Evolutionary conservation across 2,888 invertebrate species (phyloP), one percentile per base, ranked within the genome.

Genomic region (Drosophila leonis): DNA sequence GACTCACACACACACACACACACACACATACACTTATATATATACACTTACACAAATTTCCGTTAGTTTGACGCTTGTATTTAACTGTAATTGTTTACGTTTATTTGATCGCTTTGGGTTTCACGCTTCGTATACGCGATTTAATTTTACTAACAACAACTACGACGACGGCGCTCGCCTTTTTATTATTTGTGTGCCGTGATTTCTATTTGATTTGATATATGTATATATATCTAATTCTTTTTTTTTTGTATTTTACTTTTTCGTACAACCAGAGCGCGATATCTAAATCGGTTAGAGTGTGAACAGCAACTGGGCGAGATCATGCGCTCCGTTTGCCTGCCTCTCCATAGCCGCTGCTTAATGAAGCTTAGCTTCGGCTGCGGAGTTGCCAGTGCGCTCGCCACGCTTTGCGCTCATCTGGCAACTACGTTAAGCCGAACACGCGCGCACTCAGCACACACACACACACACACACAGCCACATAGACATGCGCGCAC

Each of bases 231-330:
- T 37, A 20, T 52, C 15, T 35, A 3, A 29, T 4, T 48, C 4
- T n/a, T n/a, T 29, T n/a, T 18, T 33, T 35, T 51, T 35, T 52
- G n/a, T 24, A 41, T 39, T 39, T 1, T 29, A 2, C 27, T 64
- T 57, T 66, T 57, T 64, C 62, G 75, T 69, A 52, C 66, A 65
- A 56, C 20, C 77, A 52, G 64, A 67, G 83, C 80, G 60, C 79
- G 69, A 78, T 90, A 90, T 89, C 90, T 78, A 90, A 90, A 82
- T 88, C 84, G 77, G 78, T 79, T 89, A 87, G 78, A 87, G 88
- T 84, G 78, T 81, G 74, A 72, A 72, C 80, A 79, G 78, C 89
- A 88, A 90, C 90, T 90, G 82, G 75, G 56, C 73, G 85, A 49
- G 49, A 72, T 72, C 78, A 72, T 70, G 67, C 73, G 76, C 81